Evolutionary conservation across 2,888 invertebrate genomes (phyloP).

Genomic region (Dilophus febrilis): DNA sequence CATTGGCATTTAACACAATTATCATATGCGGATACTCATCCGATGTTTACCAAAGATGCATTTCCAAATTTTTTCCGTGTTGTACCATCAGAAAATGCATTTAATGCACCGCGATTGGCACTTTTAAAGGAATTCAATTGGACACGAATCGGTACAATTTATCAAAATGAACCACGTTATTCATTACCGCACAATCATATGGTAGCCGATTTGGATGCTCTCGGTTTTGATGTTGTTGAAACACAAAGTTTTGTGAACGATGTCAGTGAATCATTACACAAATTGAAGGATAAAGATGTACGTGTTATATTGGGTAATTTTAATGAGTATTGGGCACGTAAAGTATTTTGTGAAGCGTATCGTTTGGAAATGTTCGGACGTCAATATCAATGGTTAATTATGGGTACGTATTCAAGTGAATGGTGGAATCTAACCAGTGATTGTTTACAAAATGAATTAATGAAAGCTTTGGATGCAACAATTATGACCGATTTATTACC

Average conservation of each 20-base stretch:
- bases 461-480: slow-evolving; percentile 68
- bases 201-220: slow-evolving; percentile 67
- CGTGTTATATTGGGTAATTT: slow-evolving; percentile 93
- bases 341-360: slow-evolving; percentile 76
- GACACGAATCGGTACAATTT: slow-evolving; percentile 93
- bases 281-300: slow-evolving; percentile 78
- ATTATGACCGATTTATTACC: slow-evolving; percentile 79
- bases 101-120: slow-evolving; percentile 80
- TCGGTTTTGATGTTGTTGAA: slow-evolving; percentile 67
- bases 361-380: slow-evolving; percentile 76
- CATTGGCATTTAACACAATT: slow-evolving; percentile 95
- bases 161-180: slow-evolving; percentile 89
- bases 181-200: slow-evolving; percentile 80
- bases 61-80: slow-evolving; percentile 95
- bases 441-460: slow-evolving; percentile 56
- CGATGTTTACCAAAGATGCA: slow-evolving; percentile 84
- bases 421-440: slow-evolving; percentile 57
- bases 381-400: slow-evolving; percentile 89
- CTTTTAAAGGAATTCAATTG: slow-evolving; percentile 87
- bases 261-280: slow-evolving; percentile 58
- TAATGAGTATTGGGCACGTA: slow-evolving; percentile 82
- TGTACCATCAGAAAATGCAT: slow-evolving; percentile 91
- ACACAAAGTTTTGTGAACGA: slow-evolving; percentile 87
- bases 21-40: slow-evolving; percentile 94
- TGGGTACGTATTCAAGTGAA: slow-evolving; percentile 64